Conservation (phyloP, 2,797 vertebrate species). For the Agapornis canus region DNA sequence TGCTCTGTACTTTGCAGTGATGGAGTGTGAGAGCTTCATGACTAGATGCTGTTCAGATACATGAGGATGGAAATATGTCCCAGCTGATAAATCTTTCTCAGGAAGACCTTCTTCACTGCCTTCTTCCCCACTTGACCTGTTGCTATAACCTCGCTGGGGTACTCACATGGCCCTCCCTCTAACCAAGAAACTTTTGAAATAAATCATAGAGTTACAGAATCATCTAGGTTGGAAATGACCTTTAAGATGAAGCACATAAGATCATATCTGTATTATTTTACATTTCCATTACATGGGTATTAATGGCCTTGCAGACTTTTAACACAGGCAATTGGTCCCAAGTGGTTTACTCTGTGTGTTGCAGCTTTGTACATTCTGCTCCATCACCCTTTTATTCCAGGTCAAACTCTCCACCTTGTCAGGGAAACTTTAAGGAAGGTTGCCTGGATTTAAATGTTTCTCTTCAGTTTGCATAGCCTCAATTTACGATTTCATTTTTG, state of each 20-base stretch:
- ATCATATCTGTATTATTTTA: neutral
- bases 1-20: fast-evolving
- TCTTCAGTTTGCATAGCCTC: neutral
- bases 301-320: neutral
- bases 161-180: neutral
- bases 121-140: neutral
- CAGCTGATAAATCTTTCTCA: neutral
- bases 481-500: neutral
- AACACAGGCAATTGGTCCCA: neutral
- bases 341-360: neutral
- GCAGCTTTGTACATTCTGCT: neutral
- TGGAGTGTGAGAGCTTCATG: neutral
- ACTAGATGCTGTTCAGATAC: neutral
- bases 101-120: neutral
- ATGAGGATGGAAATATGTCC: neutral
- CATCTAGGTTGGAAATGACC: neutral
- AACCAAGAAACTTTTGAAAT: neutral
- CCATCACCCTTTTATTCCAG: neutral
- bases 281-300: neutral
- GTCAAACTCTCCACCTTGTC: neutral
- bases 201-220: neutral
- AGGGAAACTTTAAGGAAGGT: neutral
- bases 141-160: neutral
- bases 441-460: neutral
- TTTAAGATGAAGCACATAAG: neutral